Percentiles rank a stretch among this genome's conserved stretches.
These are phyloP conservation scores for Taurulus bubalis DNA, from an alignment of 2,113 vertebrate genomes.

Conservation along the genomic window DNA sequence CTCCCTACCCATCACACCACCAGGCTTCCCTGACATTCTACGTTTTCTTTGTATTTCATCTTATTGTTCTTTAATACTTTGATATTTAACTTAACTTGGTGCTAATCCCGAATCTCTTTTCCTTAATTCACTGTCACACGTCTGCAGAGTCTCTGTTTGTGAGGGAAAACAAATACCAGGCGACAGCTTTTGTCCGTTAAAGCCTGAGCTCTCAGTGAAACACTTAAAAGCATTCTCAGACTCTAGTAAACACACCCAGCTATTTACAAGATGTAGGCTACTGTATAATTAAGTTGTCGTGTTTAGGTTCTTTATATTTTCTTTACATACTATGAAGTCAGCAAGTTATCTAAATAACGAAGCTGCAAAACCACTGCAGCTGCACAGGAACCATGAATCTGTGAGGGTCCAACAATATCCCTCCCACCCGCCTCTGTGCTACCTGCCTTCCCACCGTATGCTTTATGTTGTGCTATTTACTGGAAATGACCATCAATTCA, in stretches of 20 bases:
- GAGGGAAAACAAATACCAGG: neutral
- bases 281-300: conserved; percentile 25
- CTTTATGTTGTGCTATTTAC: too few species aligned
- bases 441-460: too few species aligned
- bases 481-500: too few species aligned
- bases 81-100: too few species aligned
- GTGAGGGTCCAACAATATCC: neutral
- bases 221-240: conserved; percentile 46
- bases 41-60: too few species aligned
- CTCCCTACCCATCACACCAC: too few species aligned
- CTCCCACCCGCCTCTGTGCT: neutral
- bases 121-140: too few species aligned
- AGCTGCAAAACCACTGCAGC: neutral
- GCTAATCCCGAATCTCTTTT: too few species aligned
- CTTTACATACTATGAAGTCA: neutral
- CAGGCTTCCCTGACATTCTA: too few species aligned
- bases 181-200: neutral
- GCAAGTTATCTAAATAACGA: neutral
- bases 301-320: neutral
- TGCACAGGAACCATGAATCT: neutral
- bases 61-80: too few species aligned
- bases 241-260: conserved; percentile 30
- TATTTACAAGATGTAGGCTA: conserved; percentile 14
- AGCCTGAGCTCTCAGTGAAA: neutral
- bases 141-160: too few species aligned